Percentiles rank a stretch among this genome's conserved stretches.
Conservation (phyloP, 2,797 vertebrate genomes). For the Danio albolineatus region DNA sequence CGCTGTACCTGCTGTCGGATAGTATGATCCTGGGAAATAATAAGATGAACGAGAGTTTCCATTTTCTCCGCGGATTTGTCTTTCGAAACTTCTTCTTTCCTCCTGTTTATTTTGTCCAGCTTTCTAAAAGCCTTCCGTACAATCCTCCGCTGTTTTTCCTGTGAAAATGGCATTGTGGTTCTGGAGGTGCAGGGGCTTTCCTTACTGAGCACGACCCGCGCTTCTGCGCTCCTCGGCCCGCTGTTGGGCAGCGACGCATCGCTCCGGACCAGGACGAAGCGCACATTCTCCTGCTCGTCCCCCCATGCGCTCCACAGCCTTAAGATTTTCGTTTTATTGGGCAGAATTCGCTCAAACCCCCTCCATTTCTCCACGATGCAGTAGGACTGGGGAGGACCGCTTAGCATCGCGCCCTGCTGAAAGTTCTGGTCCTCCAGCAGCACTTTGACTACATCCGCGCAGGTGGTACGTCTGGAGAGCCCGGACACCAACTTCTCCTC, state of each 20-base stretch:
- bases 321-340: slow-evolving; percentile 92
- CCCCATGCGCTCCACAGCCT: slow-evolving; percentile 96
- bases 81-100: slow-evolving; percentile 77
- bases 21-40: slow-evolving; percentile 97
- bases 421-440: slow-evolving; percentile 89
- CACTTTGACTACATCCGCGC: slow-evolving; percentile 91
- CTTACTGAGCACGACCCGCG: slow-evolving; percentile 90
- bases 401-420: slow-evolving; percentile 80
- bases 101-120: slow-evolving; percentile 92
- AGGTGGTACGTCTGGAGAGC: slow-evolving; percentile 90
- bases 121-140: slow-evolving; percentile 96
- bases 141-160: slow-evolving; percentile 91
- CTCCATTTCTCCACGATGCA: slow-evolving; percentile 98
- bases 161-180: slow-evolving; percentile 74
- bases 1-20: slow-evolving; percentile 95
- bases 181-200: slow-evolving; percentile 79
- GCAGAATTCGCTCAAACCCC: slow-evolving; percentile 92
- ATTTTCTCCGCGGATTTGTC: slow-evolving; percentile 85
- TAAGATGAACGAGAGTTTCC: slow-evolving; percentile 96
- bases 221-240: slow-evolving; percentile 93
- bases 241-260: slow-evolving; percentile 90
- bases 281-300: slow-evolving; percentile 91
- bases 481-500: slow-evolving; percentile 96
- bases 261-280: slow-evolving; percentile 92
- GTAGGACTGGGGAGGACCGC: slow-evolving; percentile 86